phyloP scores from a whole-genome alignment of 1,140 invertebrate genomes.

The Phenacoccus solenopsis region DNA sequence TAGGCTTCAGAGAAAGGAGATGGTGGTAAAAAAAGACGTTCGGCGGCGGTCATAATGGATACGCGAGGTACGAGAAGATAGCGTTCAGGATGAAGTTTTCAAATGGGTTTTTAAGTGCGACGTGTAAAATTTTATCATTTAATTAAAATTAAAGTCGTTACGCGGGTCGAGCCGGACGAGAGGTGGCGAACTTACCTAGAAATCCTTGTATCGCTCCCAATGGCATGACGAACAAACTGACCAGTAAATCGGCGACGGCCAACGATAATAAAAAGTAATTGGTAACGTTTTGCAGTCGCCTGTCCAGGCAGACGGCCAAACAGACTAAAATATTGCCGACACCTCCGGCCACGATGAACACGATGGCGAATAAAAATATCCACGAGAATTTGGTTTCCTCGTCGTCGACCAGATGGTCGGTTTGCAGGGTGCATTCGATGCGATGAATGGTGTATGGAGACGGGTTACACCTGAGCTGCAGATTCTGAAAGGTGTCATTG shows the following conservation, averaged over 20 bases:
- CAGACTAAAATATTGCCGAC: conserved; percentile 86
- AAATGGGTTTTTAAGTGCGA: too few relatives aligned
- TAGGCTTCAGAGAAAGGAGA: too few relatives aligned
- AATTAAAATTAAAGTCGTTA: neutral
- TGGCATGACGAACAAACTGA: conserved; percentile 82
- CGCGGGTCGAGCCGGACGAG: neutral
- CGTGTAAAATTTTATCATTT: too few relatives aligned
- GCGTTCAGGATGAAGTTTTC: too few relatives aligned
- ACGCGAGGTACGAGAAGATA: too few relatives aligned
- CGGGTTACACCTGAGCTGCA: neutral
- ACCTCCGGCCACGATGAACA: conserved; percentile 74
- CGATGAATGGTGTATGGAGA: neutral
- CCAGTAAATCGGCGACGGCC: conserved; percentile 83
- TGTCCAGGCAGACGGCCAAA: conserved; percentile 71
- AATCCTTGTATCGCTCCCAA: conserved; percentile 73
- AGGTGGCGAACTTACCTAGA: conserved; percentile 49
- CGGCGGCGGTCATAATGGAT: too few relatives aligned
- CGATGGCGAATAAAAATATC: conserved; percentile 60
- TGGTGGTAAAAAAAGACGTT: too few relatives aligned
- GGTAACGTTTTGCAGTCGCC: conserved; percentile 78
- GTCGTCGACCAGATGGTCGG: neutral
- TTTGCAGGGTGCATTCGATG: neutral
- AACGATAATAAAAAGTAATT: conserved; percentile 90
- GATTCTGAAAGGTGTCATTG: neutral
- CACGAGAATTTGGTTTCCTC: conserved; percentile 33